Evolutionary conservation across 2,888 invertebrate genomes (phyloP), one percentile per base, ranked within the genome.

Genomic region (Sminthurinus aureus): DNA sequence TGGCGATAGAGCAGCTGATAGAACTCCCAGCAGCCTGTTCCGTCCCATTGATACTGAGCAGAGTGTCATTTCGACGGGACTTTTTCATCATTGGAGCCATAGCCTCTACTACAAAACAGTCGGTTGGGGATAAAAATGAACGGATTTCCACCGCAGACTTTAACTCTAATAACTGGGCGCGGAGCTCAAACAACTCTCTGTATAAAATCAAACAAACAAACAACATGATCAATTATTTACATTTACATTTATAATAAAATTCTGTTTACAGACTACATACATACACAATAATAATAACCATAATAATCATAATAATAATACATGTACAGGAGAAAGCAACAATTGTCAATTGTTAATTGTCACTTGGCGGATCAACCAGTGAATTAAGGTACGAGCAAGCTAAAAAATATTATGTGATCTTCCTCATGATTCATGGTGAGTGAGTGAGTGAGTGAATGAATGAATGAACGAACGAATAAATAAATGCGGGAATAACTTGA

Each of bases 171-270:
- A 88, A 83, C 78, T 88, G 88, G 58, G 87, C 86, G 66, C 88
- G 86, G 51, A 88, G 84, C 85, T 88, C 88, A 80, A 88, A 88
- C 78, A 88, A 75, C 83, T 88, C 88, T 79, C 88, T 88, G 69
- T 22, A 58, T 38, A 69, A 20, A 52, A 67, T 20, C 22, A 81
- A 24, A 67, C 58, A 58, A 18, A 18, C 13, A 58, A 58, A 58
- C 58, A 58, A 58, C 8, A 13, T 52, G 52, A 52, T 8, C 52
- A 52, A 11, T 52, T 13, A 52, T n/a, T n/a, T n/a, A n/a, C n/a
- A n/a, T n/a, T n/a, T n/a, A n/a, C n/a, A n/a, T n/a, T 38, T 38
- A 6, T 38, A 1, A 38, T 38, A 38, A 38, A 38, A 6, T 38
- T n/a, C n/a, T n/a, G n/a, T n/a, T n/a, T n/a, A 52, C 51, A 18